A percentile compares a stretch with the other conserved stretches of the same genome.
These are phyloP conservation scores for Diabrotica undecimpunctata DNA, from an alignment of 1,140 invertebrate genomes.

Conservation along the genomic window DNA sequence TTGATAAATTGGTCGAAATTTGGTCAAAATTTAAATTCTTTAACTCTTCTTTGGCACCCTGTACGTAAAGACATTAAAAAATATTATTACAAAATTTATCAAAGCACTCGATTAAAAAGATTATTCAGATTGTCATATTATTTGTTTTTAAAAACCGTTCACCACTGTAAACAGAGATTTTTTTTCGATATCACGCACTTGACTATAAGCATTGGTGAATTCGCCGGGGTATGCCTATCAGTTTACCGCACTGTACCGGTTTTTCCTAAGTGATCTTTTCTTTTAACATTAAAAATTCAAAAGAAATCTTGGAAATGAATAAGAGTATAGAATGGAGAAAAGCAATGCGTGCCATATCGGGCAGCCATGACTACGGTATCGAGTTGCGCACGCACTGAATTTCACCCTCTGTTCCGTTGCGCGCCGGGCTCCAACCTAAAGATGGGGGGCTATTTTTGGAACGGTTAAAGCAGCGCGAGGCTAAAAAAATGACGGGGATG, in stretches of 20 bases:
- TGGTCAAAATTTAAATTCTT: neutral
- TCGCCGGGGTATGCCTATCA: too few species aligned
- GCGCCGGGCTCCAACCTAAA: conserved; percentile 1
- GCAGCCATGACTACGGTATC: conserved; percentile 30
- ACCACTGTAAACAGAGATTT: neutral
- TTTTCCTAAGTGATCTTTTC: conserved; percentile 8
- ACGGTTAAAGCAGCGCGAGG: neutral
- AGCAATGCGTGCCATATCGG: conserved; percentile 29
- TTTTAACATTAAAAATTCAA: conserved; percentile 8
- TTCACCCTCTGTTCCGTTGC: conserved; percentile 6
- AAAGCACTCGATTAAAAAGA: too few species aligned
- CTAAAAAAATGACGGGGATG: neutral
- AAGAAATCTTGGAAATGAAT: conserved; percentile 24
- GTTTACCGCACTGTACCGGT: neutral
- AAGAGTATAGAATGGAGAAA: conserved; percentile 21
- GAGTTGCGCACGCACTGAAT: conserved; percentile 23
- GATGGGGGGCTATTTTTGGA: conserved; percentile 5
- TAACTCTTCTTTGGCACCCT: neutral
- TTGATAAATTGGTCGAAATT: neutral
- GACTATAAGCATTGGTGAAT: too few species aligned
- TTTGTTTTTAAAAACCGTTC: neutral
- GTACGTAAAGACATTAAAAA: neutral
- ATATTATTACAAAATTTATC: neutral
- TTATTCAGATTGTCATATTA: neutral
- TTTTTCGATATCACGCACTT: too few species aligned